These are phyloP conservation scores for Caenorhabditis uteleia DNA, from an alignment of 2,888 invertebrate species.

Conservation along the genomic window DNA sequence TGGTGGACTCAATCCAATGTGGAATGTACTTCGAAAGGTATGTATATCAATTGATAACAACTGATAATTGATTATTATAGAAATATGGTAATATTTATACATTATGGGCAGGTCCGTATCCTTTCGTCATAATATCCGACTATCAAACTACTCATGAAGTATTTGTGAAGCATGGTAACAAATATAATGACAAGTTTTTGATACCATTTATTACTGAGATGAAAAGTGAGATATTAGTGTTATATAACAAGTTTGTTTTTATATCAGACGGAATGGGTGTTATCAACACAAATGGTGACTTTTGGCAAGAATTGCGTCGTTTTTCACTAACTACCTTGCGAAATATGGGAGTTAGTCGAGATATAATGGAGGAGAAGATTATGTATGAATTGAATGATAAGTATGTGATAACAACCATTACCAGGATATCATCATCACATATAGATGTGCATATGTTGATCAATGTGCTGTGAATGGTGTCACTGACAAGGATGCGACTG, in stretches of 20 bases:
- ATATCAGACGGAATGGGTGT: slow-evolving; percentile 29
- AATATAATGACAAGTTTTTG: slow-evolving; percentile 17
- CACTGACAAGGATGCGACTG: slow-evolving; percentile 3
- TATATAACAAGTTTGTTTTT: not conserved
- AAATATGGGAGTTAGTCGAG: slow-evolving; percentile 40
- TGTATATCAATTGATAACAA: no score
- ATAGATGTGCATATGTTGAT: slow-evolving; percentile 20
- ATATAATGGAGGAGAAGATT: slow-evolving; percentile 34
- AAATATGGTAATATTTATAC: slow-evolving; percentile 34
- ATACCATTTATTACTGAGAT: slow-evolving; percentile 6
- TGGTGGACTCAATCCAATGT: slow-evolving; percentile 20
- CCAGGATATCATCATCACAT: no score
- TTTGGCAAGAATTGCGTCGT: slow-evolving; percentile 35
- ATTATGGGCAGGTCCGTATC: slow-evolving; percentile 23
- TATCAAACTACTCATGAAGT: slow-evolving; percentile 17
- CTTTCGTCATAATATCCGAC: slow-evolving; percentile 20
- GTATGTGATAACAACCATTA: no score
- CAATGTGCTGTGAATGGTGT: slow-evolving; percentile 3
- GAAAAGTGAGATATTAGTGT: slow-evolving; percentile 7
- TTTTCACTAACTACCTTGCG: slow-evolving; percentile 34
- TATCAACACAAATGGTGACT: slow-evolving; percentile 15
- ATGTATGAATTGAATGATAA: slow-evolving; percentile 33
- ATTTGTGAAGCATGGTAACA: slow-evolving; percentile 19
- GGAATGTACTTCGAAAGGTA: slow-evolving; percentile 23
- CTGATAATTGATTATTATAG: no score